Evolutionary conservation across 1,140 invertebrate species (phyloP).

Genomic region (Sinella curviseta): DNA sequence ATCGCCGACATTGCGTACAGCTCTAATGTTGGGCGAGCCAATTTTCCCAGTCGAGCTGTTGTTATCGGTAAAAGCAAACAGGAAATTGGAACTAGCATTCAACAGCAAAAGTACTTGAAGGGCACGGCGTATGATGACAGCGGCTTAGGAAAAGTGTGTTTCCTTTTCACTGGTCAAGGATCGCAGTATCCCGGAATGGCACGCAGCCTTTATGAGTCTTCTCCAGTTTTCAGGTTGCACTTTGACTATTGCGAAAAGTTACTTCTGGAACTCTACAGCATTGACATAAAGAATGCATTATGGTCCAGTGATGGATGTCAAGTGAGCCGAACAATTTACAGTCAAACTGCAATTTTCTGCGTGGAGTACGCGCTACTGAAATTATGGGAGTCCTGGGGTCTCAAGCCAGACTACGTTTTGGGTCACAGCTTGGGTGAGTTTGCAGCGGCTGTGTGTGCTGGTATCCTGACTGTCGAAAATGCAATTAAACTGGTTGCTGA

Average conservation of each 20-base stretch:
- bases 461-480: conserved; percentile 31
- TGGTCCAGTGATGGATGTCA: not conserved
- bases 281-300: not conserved
- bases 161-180: conserved; percentile 44
- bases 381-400: conserved; percentile 38
- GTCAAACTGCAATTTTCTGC: conserved; percentile 41
- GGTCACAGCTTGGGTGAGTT: conserved; percentile 44
- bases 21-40: not conserved
- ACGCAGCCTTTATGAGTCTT: conserved; percentile 25
- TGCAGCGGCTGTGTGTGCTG: conserved; percentile 31
- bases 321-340: conserved; percentile 34
- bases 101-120: not conserved
- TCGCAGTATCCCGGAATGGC: conserved; percentile 42
- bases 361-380: conserved; percentile 32
- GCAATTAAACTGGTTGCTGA: conserved; percentile 30
- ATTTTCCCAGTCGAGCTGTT: not conserved
- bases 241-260: conserved; percentile 25
- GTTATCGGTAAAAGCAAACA: not conserved
- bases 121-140: not conserved
- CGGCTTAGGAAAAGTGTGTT: conserved; percentile 30
- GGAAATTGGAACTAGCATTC: not conserved
- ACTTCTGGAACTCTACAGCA: not conserved
- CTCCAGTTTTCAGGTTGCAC: conserved; percentile 34
- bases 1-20: not conserved
- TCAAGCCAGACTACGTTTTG: conserved; percentile 30